Evolutionary conservation across 2,888 invertebrate species (phyloP).

Genomic region (Andrena trimmerana): DNA sequence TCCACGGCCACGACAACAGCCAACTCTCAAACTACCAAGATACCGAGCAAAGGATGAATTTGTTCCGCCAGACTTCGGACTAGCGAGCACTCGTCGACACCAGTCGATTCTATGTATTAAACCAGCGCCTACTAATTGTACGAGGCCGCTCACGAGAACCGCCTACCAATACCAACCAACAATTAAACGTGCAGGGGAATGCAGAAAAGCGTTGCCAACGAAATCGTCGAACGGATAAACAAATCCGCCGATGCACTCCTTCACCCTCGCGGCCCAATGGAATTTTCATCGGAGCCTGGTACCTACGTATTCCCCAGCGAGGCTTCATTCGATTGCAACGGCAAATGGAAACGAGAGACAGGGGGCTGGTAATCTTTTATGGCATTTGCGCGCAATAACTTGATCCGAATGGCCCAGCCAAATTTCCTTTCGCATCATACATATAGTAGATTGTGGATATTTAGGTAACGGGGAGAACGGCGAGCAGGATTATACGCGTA

Average conservation of each 20-base stretch:
- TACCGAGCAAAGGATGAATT: slow-evolving; percentile 10
- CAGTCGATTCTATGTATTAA: not conserved
- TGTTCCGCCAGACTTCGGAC: slow-evolving; percentile 6
- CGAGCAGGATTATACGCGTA: not conserved
- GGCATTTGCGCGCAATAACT: not conserved
- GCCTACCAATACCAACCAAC: no score
- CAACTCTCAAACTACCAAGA: slow-evolving; percentile 1
- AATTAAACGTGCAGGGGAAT: no score
- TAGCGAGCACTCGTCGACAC: not conserved
- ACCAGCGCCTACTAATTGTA: no score
- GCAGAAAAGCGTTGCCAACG: no score
- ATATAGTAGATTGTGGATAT: not conserved
- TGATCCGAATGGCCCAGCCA: no score
- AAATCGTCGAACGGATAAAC: not conserved
- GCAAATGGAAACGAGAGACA: slow-evolving; percentile 6
- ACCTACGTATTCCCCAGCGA: slow-evolving; percentile 19
- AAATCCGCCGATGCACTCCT: not conserved
- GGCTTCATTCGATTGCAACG: slow-evolving; percentile 7
- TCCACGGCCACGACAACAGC: slow-evolving; percentile 15
- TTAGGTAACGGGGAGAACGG: not conserved
- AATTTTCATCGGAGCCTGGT: slow-evolving; percentile 13
- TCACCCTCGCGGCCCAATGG: not conserved
- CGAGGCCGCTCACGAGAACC: no score
- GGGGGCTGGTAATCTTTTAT: not conserved
- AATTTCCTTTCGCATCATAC: slow-evolving; percentile 3